These are phyloP conservation scores for Macrochelys suwanniensis DNA, from an alignment of 2,797 vertebrate species.

Conservation along the genomic window DNA sequence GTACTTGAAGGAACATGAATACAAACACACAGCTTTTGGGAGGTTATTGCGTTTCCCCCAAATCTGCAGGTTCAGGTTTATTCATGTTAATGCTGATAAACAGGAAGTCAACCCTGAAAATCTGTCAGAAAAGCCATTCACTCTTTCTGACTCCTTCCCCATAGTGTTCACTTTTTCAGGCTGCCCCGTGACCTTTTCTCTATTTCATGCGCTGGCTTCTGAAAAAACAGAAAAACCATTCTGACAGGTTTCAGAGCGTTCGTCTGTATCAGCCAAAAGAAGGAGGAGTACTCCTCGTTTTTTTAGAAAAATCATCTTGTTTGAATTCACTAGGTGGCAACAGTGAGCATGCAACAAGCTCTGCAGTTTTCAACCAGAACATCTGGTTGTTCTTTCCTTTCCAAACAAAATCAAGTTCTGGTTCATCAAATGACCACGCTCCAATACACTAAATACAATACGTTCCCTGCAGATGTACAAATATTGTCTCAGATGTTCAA, in stretches of 20 bases:
- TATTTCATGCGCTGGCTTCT: not conserved
- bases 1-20: not conserved
- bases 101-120: not conserved
- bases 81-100: not conserved
- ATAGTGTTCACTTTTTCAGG: not conserved
- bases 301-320: not conserved
- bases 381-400: not conserved
- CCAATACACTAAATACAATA: slow-evolving; percentile 5
- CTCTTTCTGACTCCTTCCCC: not conserved
- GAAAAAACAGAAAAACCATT: not conserved
- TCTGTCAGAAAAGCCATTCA: not conserved
- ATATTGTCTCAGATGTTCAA: not conserved
- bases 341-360: not conserved
- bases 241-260: too few species aligned
- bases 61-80: not conserved
- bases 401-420: not conserved
- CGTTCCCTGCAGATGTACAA: not conserved
- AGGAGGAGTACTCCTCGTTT: too few species aligned
- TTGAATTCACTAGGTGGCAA: slow-evolving; percentile 50
- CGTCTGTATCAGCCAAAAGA: too few species aligned
- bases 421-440: not conserved
- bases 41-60: not conserved
- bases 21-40: not conserved
- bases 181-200: not conserved
- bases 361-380: not conserved